These are phyloP conservation scores for Platycheirus albimanus DNA, from an alignment of 2,888 invertebrate species.

Conservation along the genomic window DNA sequence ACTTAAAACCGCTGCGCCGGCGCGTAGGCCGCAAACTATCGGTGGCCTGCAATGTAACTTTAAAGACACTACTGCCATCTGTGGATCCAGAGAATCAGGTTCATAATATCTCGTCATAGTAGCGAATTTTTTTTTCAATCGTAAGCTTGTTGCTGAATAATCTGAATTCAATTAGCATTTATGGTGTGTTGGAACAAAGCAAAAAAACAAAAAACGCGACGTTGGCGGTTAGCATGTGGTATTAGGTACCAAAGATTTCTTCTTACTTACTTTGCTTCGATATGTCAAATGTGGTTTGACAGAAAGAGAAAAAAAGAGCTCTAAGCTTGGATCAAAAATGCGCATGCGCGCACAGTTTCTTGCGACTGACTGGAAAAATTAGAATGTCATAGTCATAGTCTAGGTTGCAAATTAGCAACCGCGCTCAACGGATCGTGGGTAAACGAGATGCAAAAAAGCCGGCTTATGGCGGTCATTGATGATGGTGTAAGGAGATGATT, in stretches of 20 bases:
- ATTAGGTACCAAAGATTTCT: background rate
- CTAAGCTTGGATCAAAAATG: conserved; percentile 43
- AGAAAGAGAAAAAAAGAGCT: background rate
- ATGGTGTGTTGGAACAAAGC: conserved; percentile 15
- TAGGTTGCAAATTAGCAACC: conserved; percentile 42
- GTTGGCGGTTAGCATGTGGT: conserved; percentile 45
- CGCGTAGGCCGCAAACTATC: conserved; percentile 63
- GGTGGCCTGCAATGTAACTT: conserved; percentile 29
- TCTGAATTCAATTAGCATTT: conserved; percentile 65
- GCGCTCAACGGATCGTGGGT: conserved; percentile 32
- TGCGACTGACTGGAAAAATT: conserved; percentile 50
- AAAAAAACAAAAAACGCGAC: conserved; percentile 16
- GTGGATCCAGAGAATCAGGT: conserved; percentile 54
- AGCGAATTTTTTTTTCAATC: conserved; percentile 11
- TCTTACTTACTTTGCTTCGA: conserved; percentile 39
- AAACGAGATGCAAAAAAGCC: conserved; percentile 54
- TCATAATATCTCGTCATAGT: conserved; percentile 48
- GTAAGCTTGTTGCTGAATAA: conserved; percentile 33
- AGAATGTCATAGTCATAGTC: conserved; percentile 50
- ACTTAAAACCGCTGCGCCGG: conserved; percentile 26
- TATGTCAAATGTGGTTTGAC: conserved; percentile 48
- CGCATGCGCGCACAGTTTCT: conserved; percentile 33
- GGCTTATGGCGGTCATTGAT: conserved; percentile 48
- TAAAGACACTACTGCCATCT: conserved; percentile 20
- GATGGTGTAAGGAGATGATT: conserved; percentile 32